Base-by-base conservation (phyloP, 2,797 vertebrate species). In the Crenuchus spilurus region DNA sequence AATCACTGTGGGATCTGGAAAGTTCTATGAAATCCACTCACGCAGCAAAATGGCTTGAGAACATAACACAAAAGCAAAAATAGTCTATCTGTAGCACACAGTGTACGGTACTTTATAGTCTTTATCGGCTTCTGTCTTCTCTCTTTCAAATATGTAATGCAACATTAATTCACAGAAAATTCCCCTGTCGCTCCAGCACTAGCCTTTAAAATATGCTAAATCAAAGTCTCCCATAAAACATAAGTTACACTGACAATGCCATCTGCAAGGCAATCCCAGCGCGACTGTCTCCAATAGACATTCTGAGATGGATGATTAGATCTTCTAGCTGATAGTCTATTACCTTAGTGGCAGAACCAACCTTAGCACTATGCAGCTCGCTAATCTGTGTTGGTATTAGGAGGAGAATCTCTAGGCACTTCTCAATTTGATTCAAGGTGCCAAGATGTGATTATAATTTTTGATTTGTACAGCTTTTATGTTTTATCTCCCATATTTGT, bases 171-270 rank as follows among this genome's bases (percentile, higher is more conserved):
- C 67, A 10, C 16, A 3, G 16, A 58, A 63, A 57, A 74, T 39
- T 64, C 48, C 67, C 67, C 60, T 9, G 66, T 70, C 60, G 30
- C 39, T 49, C 62, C 66, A 48, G 58, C 60, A 24, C 22, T 61
- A 70, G 67, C 46, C 58, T 76, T 76, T 76, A 76, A 76, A 76
- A 70, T 70, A 76, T 70, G 46, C 74, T 68, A 76, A 76, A 70
- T 52, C 41, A 48, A 70, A 70, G 58, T 42, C 74, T 37, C 67
- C 74, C 67, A 52, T 42, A 67, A 60, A 73, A 58, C 72, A 62
- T 70, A 49, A 81, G 42, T 70, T 71, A 63, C 58, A 35, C 63
- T 74, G 37, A 49, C 62, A 66, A 72, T 78, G 75, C 57, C 68
- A 51, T 81, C 68, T 75, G 68, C 35, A 41, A 71, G 71, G 31